Evolutionary conservation across 2,888 invertebrate species (phyloP).

Genomic region (Spodoptera picta): DNA sequence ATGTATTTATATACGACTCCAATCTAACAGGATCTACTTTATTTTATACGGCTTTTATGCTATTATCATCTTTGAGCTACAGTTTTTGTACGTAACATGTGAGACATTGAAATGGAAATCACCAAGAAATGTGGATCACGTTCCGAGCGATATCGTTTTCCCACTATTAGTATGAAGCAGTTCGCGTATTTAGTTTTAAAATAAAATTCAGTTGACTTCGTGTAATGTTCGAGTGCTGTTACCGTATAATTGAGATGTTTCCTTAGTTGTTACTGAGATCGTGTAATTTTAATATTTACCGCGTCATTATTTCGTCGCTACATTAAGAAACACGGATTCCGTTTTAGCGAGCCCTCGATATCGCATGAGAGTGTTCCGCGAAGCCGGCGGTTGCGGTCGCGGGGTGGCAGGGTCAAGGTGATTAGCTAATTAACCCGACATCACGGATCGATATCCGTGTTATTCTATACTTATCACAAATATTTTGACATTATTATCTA

Average conservation of each 20-base stretch:
- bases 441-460: slow-evolving; percentile 42
- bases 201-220: background rate
- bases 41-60: slow-evolving; percentile 47
- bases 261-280: slow-evolving; percentile 19
- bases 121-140: slow-evolving; percentile 20
- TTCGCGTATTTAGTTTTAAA: slow-evolving; percentile 8
- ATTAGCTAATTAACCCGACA: slow-evolving; percentile 41
- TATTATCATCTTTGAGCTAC: slow-evolving; percentile 28
- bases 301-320: slow-evolving; percentile 31
- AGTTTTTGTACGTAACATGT: slow-evolving; percentile 18
- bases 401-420: slow-evolving; percentile 28
- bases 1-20: slow-evolving; percentile 66
- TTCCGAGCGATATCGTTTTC: slow-evolving; percentile 18
- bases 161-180: slow-evolving; percentile 15
- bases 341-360: slow-evolving; percentile 38
- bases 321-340: slow-evolving; percentile 48
- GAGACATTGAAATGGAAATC: slow-evolving; percentile 13
- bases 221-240: slow-evolving; percentile 9
- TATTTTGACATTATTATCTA: slow-evolving; percentile 21
- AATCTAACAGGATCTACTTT: slow-evolving; percentile 50
- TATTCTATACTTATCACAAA: slow-evolving; percentile 19
- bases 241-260: slow-evolving; percentile 23
- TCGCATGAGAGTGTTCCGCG: slow-evolving; percentile 15
- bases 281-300: slow-evolving; percentile 35
- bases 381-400: background rate